phyloP scores from a whole-genome alignment of 2,113 vertebrate species.

The Rhabdomys dilectus region DNA sequence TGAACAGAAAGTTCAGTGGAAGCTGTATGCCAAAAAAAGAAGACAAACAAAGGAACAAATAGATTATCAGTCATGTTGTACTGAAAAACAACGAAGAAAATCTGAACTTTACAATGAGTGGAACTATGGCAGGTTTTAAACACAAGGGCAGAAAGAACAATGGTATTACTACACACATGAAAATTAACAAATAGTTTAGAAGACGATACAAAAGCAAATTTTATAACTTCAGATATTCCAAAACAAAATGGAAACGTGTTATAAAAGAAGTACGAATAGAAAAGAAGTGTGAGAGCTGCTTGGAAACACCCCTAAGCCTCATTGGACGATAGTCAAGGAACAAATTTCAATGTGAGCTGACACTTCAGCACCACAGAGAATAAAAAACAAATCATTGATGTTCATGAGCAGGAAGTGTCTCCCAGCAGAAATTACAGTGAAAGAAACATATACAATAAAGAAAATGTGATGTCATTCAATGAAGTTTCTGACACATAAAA shows the following conservation, averaged over 20 bases:
- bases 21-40: not conserved
- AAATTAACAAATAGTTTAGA: slow-evolving; percentile 35
- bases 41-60: not conserved
- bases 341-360: too few relatives aligned
- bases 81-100: not conserved
- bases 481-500: not conserved
- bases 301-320: not conserved
- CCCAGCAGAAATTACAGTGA: not conserved
- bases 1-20: not conserved
- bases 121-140: not conserved
- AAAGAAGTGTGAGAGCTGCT: not conserved
- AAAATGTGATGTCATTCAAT: not conserved
- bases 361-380: not conserved
- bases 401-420: not conserved
- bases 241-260: not conserved
- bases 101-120: not conserved
- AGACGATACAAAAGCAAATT: not conserved
- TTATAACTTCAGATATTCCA: not conserved
- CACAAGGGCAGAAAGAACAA: not conserved
- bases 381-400: not conserved
- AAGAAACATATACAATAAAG: not conserved
- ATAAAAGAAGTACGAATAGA: not conserved
- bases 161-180: not conserved
- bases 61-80: not conserved
- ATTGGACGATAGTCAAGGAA: too few relatives aligned